Evolutionary conservation across 1,140 invertebrate species (phyloP), one percentile per base, ranked within the genome.

Genomic region (Dendroctonus valens): DNA sequence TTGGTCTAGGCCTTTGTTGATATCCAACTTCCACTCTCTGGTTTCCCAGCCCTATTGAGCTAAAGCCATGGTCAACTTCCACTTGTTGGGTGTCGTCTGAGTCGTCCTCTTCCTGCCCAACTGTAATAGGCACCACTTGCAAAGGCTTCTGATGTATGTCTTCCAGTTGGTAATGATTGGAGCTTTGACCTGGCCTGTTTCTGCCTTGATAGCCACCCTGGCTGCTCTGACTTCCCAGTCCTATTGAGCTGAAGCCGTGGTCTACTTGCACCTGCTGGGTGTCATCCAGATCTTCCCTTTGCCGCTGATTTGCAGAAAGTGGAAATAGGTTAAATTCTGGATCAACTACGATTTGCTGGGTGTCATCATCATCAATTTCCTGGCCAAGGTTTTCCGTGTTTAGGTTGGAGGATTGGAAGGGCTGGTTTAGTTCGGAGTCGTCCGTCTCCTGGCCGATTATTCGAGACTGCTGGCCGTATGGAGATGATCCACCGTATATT

Each of bases 1-100:
- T 12, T 51, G 7, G 15, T 15, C 7, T 51, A 5, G 44, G 44
- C 14, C 11, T 5, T 15, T 2, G 7, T 51, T 51, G 50, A 12
- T 12, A 15, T 51, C 7, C 11, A n/a, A n/a, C n/a, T n/a, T n/a
- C n/a, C n/a, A n/a, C n/a, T n/a, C n/a, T n/a, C 26, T 26, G 26
- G 26, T 3, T 26, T 26, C 26, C 26, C 12, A 41, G 15, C 44
- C 7, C 39, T 14, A 41, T 37, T 39, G 5, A 41, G 7, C 41
- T 39, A 64, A 64, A 59, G 5, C 39, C 48, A 41, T 42, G 26
- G 15, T 59, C 57, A 8, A 52, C 57, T 66, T 59, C 15, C 40
- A 63, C 49, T 63, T 63, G 52, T 51, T 68, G 66, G 14, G 53
- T 58, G 40, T 69, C 67, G 46, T 69, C 67, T 41, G 41, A 49